Evolutionary conservation across 2,797 vertebrate genomes (phyloP).

Genomic region (Pipistrellus pipistrellus): DNA sequence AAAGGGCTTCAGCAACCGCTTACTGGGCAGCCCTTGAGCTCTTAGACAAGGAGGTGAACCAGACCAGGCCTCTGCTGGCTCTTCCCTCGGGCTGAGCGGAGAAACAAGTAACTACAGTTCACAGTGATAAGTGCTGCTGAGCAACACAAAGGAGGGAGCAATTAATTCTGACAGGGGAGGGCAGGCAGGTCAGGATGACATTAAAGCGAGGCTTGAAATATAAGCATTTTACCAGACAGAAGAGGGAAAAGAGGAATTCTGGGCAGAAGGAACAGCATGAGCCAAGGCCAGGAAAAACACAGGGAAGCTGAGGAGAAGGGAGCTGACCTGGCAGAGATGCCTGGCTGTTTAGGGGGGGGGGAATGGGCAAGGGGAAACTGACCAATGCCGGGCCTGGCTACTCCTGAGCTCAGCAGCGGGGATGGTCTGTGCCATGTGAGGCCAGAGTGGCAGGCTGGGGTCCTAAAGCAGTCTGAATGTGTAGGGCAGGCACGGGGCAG

Average conservation of each 20-base stretch:
- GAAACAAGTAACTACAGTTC: slow-evolving; percentile 76
- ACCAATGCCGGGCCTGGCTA: background rate
- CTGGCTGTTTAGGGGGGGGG: background rate
- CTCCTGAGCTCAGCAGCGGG: background rate
- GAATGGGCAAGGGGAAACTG: background rate
- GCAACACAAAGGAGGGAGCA: slow-evolving; percentile 74
- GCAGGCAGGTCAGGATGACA: slow-evolving; percentile 74
- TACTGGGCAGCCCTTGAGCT: slow-evolving; percentile 15
- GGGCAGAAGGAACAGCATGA: slow-evolving; percentile 53
- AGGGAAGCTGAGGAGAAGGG: background rate
- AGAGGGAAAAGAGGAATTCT: slow-evolving; percentile 44
- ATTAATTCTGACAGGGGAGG: slow-evolving; percentile 82
- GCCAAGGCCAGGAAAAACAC: slow-evolving; percentile 57
- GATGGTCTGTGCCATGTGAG: background rate
- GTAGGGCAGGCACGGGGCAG: background rate
- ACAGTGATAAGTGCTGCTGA: slow-evolving; percentile 73
- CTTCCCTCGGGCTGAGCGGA: slow-evolving; percentile 33
- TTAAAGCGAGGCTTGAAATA: slow-evolving; percentile 74
- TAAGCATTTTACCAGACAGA: slow-evolving; percentile 70
- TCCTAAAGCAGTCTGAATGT: background rate
- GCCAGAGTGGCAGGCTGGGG: background rate
- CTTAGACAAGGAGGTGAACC: slow-evolving; percentile 48
- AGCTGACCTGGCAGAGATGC: background rate
- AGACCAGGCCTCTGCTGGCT: slow-evolving; percentile 34
- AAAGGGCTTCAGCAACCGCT: background rate